These are phyloP conservation scores for human DNA, from an alignment of 2,113 vertebrate species.

Conservation along the genomic window DNA sequence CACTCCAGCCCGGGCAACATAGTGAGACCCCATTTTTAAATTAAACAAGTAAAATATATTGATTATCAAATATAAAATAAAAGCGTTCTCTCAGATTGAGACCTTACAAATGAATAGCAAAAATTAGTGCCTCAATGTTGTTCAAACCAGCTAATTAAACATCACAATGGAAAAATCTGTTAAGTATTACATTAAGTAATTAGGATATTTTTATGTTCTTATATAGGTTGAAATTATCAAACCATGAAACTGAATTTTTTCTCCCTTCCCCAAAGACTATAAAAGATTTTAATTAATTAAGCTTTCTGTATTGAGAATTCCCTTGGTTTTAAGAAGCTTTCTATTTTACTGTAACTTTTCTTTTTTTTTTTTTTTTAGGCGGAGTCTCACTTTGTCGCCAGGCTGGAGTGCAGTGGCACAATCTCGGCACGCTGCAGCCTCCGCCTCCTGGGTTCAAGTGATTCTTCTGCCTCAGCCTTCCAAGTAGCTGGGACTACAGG, in stretches of 20 bases:
- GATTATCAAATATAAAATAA: conserved; percentile 51
- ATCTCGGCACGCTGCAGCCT: too few species aligned
- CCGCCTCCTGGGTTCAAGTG: too few species aligned
- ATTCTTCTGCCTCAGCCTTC: too few species aligned
- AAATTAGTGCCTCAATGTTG: neutral
- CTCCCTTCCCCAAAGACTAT: conserved; percentile 36
- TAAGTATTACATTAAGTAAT: conserved; percentile 58
- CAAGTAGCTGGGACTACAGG: too few species aligned
- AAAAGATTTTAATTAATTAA: conserved; percentile 64
- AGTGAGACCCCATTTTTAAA: neutral
- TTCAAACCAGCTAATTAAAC: conserved; percentile 51
- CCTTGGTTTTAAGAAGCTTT: conserved; percentile 38
- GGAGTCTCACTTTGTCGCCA: too few species aligned
- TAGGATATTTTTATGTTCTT: conserved; percentile 61
- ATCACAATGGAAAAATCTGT: conserved; percentile 35
- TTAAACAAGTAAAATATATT: neutral
- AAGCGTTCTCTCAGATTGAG: conserved; percentile 39
- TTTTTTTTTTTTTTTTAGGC: neutral
- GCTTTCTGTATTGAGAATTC: conserved; percentile 42
- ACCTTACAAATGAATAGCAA: conserved; percentile 6
- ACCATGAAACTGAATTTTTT: conserved; percentile 60
- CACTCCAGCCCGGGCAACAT: neutral
- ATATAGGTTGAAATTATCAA: conserved; percentile 61
- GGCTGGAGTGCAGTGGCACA: too few species aligned
- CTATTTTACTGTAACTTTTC: conserved; percentile 53